Evolutionary conservation across 2,113 vertebrate genomes (phyloP).

Genomic region (Erpornis zantholeuca): DNA sequence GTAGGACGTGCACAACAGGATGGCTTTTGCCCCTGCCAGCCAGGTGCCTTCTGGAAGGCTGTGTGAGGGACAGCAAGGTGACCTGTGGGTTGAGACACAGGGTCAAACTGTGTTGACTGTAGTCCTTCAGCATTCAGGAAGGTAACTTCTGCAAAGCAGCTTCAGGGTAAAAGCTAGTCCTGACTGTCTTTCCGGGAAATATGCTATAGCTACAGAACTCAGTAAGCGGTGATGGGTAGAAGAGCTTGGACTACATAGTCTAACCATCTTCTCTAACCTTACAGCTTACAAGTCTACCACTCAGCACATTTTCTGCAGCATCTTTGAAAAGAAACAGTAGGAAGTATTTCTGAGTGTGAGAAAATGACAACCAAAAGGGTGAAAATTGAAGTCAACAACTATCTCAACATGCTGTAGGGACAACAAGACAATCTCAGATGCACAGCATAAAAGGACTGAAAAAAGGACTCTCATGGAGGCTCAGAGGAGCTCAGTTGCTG

Average conservation of each 20-base stretch:
- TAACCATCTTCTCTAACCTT: neutral
- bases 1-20: accelerated
- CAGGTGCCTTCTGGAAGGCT: neutral
- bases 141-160: neutral
- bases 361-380: conserved; percentile 16
- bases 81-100: neutral
- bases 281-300: neutral
- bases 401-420: neutral
- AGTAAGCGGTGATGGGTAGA: neutral
- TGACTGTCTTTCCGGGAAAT: neutral
- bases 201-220: neutral
- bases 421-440: neutral
- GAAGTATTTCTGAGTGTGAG: neutral
- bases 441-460: neutral
- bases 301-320: neutral
- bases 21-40: neutral
- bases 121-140: neutral
- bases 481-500: neutral
- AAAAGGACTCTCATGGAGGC: neutral
- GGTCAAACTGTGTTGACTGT: neutral
- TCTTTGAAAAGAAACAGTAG: neutral
- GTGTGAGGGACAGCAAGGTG: neutral
- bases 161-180: neutral
- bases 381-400: conserved; percentile 14
- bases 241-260: neutral